These are phyloP conservation scores for Rhinoderma darwinii DNA, from an alignment of 2,113 vertebrate genomes.

Conservation along the genomic window DNA sequence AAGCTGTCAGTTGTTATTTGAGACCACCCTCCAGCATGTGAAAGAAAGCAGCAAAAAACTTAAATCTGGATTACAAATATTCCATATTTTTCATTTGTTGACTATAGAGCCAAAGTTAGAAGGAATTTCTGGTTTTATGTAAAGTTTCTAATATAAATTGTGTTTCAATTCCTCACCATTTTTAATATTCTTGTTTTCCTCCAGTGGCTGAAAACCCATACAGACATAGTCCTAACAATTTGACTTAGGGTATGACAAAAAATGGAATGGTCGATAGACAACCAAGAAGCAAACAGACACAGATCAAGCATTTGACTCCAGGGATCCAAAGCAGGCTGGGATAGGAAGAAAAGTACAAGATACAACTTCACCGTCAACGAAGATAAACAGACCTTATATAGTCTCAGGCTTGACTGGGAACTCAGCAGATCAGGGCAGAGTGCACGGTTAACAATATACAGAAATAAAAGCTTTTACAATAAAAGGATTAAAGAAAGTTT, in stretches of 20 bases:
- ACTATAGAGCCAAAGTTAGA: no score
- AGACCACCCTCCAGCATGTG: no score
- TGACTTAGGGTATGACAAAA: background rate
- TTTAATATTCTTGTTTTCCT: background rate
- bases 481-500: background rate
- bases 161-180: background rate
- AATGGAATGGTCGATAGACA: background rate
- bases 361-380: background rate
- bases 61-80: no score
- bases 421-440: background rate
- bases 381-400: conserved; percentile 12
- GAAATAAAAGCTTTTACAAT: background rate
- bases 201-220: background rate
- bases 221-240: background rate
- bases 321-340: background rate
- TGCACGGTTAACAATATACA: background rate
- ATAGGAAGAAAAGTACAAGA: background rate
- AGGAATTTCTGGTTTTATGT: no score
- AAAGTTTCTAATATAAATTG: background rate
- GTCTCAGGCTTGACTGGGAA: background rate
- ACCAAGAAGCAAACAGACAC: background rate
- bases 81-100: no score
- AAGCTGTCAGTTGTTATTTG: no score
- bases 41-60: no score
- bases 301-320: background rate